phyloP scores from a whole-genome alignment of 2,888 invertebrate genomes.

The Cantharis rufa region DNA sequence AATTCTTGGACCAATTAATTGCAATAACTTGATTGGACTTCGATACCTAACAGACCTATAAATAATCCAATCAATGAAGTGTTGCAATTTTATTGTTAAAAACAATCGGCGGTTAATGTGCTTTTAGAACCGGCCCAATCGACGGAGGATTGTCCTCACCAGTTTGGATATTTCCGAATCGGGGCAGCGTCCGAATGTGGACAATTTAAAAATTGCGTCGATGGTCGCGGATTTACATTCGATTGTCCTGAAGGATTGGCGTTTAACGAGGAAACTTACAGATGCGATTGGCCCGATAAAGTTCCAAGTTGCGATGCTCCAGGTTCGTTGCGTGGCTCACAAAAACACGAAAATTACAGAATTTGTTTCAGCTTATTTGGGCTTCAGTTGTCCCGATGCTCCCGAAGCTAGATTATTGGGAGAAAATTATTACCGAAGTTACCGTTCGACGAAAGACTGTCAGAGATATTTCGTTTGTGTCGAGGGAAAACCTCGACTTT shows the following conservation, averaged over 20 bases:
- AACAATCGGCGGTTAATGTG: background rate
- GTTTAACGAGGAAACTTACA: slow-evolving; percentile 71
- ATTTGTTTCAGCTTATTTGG: slow-evolving; percentile 67
- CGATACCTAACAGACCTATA: too few relatives aligned
- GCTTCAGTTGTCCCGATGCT: slow-evolving; percentile 77
- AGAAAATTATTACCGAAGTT: slow-evolving; percentile 57
- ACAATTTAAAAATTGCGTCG: slow-evolving; percentile 80
- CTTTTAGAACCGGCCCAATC: slow-evolving; percentile 69
- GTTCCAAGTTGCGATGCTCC: slow-evolving; percentile 80
- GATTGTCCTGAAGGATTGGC: slow-evolving; percentile 80
- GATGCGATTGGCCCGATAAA: slow-evolving; percentile 88
- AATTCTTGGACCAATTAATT: too few relatives aligned
- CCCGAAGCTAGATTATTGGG: slow-evolving; percentile 49
- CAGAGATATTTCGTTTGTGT: slow-evolving; percentile 81
- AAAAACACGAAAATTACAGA: background rate
- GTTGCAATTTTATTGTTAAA: background rate
- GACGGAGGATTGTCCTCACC: slow-evolving; percentile 80
- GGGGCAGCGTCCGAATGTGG: slow-evolving; percentile 73
- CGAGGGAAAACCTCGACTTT: slow-evolving; percentile 71
- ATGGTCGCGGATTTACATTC: slow-evolving; percentile 72
- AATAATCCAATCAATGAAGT: too few relatives aligned
- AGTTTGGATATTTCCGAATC: slow-evolving; percentile 78
- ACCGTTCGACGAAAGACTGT: slow-evolving; percentile 68
- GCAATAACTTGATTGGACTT: too few relatives aligned
- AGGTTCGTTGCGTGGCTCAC: slow-evolving; percentile 60